phyloP scores from a whole-genome alignment of 2,888 invertebrate species.

The Lasioglossum malachurum region DNA sequence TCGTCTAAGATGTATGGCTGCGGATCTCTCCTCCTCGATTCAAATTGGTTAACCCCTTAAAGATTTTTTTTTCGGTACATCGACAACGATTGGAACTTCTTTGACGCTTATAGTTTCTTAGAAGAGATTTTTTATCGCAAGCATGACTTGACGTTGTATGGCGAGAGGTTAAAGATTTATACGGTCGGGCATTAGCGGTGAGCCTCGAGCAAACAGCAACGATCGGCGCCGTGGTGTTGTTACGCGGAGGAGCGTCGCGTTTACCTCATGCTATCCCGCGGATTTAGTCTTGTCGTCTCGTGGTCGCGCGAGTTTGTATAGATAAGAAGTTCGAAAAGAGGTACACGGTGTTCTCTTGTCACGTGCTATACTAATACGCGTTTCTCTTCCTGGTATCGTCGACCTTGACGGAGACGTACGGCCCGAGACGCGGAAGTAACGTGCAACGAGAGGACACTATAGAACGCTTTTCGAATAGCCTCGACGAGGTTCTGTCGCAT shows the following conservation, averaged over 20 bases:
- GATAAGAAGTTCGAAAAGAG: constrained; percentile 1
- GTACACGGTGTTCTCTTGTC: background rate
- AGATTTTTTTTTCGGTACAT: background rate
- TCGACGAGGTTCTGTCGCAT: background rate
- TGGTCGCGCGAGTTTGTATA: background rate
- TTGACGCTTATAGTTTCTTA: background rate
- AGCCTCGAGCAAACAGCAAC: background rate
- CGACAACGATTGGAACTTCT: background rate
- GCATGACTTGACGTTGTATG: background rate
- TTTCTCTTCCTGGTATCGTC: background rate
- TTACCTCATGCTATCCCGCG: background rate
- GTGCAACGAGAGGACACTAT: background rate
- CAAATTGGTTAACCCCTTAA: background rate
- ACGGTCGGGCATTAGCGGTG: background rate
- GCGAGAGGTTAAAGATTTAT: constrained; percentile 5
- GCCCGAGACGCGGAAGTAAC: background rate
- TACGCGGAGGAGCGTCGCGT: constrained; percentile 3
- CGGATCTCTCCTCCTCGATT: background rate
- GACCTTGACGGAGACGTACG: background rate
- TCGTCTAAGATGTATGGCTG: background rate
- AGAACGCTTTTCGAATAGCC: background rate
- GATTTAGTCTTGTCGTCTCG: background rate
- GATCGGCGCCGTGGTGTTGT: background rate
- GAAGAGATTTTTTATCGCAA: background rate
- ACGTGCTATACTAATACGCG: background rate